phyloP scores from a whole-genome alignment of 2,797 vertebrate species.

The Enoplosus armatus region DNA sequence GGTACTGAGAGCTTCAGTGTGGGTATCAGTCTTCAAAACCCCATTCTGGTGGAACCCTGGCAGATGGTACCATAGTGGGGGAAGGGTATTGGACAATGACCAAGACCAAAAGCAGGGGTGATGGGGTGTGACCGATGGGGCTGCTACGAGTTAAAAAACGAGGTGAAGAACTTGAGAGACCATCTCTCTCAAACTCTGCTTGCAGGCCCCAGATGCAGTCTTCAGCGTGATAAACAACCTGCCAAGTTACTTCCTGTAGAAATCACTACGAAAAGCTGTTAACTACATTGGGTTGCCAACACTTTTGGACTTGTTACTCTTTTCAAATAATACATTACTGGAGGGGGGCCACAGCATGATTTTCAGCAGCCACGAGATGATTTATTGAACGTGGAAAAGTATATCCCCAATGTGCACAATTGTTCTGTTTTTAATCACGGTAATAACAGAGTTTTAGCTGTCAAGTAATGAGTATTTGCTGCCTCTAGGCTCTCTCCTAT shows the following conservation, averaged over 20 bases:
- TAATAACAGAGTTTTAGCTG: slow-evolving; percentile 74
- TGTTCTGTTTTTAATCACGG: slow-evolving; percentile 76
- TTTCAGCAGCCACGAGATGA: slow-evolving; percentile 62
- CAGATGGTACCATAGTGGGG: slow-evolving; percentile 58
- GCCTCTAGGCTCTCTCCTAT: slow-evolving; percentile 66
- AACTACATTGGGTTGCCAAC: slow-evolving; percentile 40
- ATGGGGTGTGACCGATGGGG: slow-evolving; percentile 47
- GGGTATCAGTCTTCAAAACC: slow-evolving; percentile 40
- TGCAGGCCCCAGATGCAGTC: slow-evolving; percentile 31
- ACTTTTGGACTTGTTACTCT: slow-evolving; percentile 62
- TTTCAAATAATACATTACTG: slow-evolving; percentile 62
- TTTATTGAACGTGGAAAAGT: slow-evolving; percentile 72
- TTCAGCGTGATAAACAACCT: slow-evolving; percentile 57
- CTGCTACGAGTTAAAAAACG: slow-evolving; percentile 29
- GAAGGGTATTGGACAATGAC: slow-evolving; percentile 43
- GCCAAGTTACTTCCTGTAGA: slow-evolving; percentile 41
- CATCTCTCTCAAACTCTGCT: slow-evolving; percentile 10
- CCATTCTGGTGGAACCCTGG: slow-evolving; percentile 43
- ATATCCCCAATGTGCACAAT: slow-evolving; percentile 72
- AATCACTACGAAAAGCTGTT: slow-evolving; percentile 55
- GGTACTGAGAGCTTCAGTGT: not conserved
- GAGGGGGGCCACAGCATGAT: slow-evolving; percentile 59
- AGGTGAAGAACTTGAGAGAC: slow-evolving; percentile 34
- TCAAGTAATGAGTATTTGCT: slow-evolving; percentile 74
- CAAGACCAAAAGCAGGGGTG: slow-evolving; percentile 31